Percentiles rank a stretch among this genome's conserved stretches.
These are phyloP conservation scores for Epizoanthus ramosus DNA, from an alignment of 92 coral and sea anemone species.

Conservation along the genomic window DNA sequence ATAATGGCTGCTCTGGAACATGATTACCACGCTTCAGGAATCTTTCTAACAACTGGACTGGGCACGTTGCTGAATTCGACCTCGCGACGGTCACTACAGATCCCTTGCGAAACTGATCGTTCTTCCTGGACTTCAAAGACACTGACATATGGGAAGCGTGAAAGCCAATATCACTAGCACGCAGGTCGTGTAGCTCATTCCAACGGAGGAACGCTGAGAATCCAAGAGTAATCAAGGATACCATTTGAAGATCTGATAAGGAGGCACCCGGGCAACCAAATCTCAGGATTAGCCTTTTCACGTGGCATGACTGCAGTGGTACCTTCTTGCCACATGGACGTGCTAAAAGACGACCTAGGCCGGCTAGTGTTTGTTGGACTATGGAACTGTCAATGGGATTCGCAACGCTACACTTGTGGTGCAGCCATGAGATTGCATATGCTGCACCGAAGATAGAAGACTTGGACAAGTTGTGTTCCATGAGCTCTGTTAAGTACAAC, in stretches of 20 bases:
- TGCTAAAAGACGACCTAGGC: conserved; percentile 44
- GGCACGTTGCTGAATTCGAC: neutral
- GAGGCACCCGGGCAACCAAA: conserved; percentile 38
- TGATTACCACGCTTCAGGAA: conserved; percentile 45
- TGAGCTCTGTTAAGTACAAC: conserved; percentile 44
- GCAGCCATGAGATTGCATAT: conserved; percentile 53
- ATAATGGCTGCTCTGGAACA: conserved; percentile 29
- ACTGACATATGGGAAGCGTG: conserved; percentile 44
- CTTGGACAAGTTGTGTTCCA: conserved; percentile 33
- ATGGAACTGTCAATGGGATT: conserved; percentile 34
- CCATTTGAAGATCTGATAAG: conserved; percentile 50
- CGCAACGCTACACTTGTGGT: conserved; percentile 38
- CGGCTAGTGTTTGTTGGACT: conserved; percentile 47
- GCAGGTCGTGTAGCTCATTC: conserved; percentile 43
- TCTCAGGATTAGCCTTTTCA: conserved; percentile 34
- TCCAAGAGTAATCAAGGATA: conserved; percentile 46
- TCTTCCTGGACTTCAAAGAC: conserved; percentile 19
- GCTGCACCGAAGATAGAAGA: conserved; percentile 46
- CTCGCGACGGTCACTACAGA: conserved; percentile 22
- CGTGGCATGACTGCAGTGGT: conserved; percentile 41
- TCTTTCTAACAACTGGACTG: conserved; percentile 15
- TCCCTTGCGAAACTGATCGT: conserved; percentile 49
- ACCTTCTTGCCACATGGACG: conserved; percentile 47
- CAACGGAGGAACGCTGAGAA: conserved; percentile 58
- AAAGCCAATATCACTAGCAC: conserved; percentile 28